A percentile compares a stretch with the other conserved stretches of the same genome.
Conservation (phyloP, 2,113 vertebrate species). For the Anser cygnoides region DNA sequence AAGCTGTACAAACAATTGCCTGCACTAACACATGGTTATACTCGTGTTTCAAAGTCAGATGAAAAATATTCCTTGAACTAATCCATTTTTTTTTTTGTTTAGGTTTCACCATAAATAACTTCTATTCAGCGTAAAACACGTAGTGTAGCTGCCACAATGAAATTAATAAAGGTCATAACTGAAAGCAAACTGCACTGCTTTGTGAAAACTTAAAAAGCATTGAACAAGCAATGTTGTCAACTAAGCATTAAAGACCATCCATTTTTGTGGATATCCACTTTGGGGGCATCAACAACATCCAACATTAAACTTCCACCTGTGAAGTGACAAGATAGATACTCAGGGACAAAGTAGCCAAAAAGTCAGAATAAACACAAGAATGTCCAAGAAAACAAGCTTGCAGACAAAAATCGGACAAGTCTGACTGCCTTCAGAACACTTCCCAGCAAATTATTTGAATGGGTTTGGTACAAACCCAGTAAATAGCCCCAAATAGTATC, state of each 20-base stretch:
- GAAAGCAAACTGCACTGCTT: neutral
- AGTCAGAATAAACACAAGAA: neutral
- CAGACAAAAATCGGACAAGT: neutral
- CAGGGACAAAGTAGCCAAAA: neutral
- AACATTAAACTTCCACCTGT: neutral
- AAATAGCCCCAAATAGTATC: neutral
- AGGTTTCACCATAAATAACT: neutral
- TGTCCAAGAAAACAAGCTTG: neutral
- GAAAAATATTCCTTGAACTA: neutral
- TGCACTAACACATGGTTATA: neutral
- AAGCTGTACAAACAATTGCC: conserved; percentile 35
- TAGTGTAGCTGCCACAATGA: neutral
- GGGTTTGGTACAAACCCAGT: neutral
- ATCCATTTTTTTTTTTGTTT: neutral
- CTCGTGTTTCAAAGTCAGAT: neutral
- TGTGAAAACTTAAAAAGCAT: neutral
- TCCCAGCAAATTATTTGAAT: neutral
- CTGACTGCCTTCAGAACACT: neutral
- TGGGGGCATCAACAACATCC: neutral
- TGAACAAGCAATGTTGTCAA: neutral
- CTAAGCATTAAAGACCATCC: neutral
- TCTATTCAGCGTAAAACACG: neutral
- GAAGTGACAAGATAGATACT: neutral
- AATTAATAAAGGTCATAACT: neutral
- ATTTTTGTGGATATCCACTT: neutral